Percentiles rank a stretch among this genome's conserved stretches.
Conservation (phyloP, 2,888 invertebrate genomes). For the Pyrgus malvae region DNA sequence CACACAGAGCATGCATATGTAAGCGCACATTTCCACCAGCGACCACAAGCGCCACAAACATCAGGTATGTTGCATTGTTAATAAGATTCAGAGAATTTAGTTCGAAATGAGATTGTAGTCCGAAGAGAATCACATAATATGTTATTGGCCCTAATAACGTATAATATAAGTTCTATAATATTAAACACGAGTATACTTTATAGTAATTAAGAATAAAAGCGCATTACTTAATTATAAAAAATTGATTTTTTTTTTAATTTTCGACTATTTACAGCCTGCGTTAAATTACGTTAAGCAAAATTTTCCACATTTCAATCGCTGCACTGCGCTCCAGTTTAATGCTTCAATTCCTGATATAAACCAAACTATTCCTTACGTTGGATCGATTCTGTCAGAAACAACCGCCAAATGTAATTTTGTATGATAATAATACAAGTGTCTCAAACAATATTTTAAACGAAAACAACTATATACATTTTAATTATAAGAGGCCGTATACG, state of each 20-base stretch:
- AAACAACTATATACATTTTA: too few relatives aligned
- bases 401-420: conserved; percentile 4
- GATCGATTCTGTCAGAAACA: conserved; percentile 17
- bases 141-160: too few relatives aligned
- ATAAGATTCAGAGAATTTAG: conserved; percentile 1
- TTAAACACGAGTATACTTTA: neutral
- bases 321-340: conserved; percentile 10
- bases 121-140: too few relatives aligned
- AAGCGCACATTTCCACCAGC: conserved; percentile 13
- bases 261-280: conserved; percentile 10
- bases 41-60: conserved; percentile 12
- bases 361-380: conserved; percentile 13
- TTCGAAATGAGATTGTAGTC: neutral
- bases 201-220: neutral
- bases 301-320: conserved; percentile 10
- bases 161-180: too few relatives aligned
- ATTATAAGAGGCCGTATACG: too few relatives aligned
- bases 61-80: conserved; percentile 12
- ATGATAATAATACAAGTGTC: too few relatives aligned
- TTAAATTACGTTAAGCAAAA: conserved; percentile 17
- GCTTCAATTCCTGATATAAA: conserved; percentile 1
- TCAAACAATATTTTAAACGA: too few relatives aligned
- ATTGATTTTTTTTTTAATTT: too few relatives aligned
- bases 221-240: too few relatives aligned
- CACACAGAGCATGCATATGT: conserved; percentile 15